These are phyloP conservation scores for Matsumurasca onukii DNA, from an alignment of 1,140 invertebrate genomes.

Conservation along the genomic window DNA sequence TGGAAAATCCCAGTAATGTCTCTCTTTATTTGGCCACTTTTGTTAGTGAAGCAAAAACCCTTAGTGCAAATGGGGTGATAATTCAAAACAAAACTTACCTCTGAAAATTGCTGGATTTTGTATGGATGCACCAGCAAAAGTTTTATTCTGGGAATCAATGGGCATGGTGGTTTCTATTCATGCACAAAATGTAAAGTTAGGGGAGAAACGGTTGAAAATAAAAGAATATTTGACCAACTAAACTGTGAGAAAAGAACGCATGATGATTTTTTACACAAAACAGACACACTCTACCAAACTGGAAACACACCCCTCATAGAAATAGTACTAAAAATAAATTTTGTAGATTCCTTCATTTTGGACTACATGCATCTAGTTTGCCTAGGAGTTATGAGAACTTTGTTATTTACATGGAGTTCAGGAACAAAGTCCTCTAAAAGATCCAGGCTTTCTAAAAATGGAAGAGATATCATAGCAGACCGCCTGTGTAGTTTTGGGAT, in stretches of 20 bases:
- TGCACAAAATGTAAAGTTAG: constrained; percentile 42
- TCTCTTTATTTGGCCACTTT: neutral
- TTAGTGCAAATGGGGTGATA: constrained; percentile 10
- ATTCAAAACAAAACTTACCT: neutral
- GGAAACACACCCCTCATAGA: constrained; percentile 40
- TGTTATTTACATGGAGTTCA: constrained; percentile 44
- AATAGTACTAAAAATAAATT: constrained; percentile 43
- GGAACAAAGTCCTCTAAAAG: neutral
- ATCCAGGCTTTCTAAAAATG: constrained; percentile 25
- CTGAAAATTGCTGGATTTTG: constrained; percentile 31
- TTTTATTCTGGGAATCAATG: constrained; percentile 40
- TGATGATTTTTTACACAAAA: constrained; percentile 38
- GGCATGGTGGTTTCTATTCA: constrained; percentile 38
- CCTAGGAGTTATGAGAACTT: constrained; percentile 47
- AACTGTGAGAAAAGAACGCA: constrained; percentile 39
- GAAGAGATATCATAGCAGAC: constrained; percentile 48
- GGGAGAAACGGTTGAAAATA: constrained; percentile 39
- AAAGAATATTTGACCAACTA: constrained; percentile 39
- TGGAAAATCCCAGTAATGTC: constrained; percentile 8
- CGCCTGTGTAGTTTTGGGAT: constrained; percentile 45
- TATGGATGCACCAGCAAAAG: constrained; percentile 42
- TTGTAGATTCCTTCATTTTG: constrained; percentile 39
- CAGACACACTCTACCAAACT: constrained; percentile 45
- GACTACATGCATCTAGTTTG: constrained; percentile 46
- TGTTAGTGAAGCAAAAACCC: constrained; percentile 1